Percentiles rank a stretch among this genome's conserved stretches.
Evolutionary conservation across 1,140 invertebrate genomes (phyloP).

Genomic region (Trinorchestia longiramus): DNA sequence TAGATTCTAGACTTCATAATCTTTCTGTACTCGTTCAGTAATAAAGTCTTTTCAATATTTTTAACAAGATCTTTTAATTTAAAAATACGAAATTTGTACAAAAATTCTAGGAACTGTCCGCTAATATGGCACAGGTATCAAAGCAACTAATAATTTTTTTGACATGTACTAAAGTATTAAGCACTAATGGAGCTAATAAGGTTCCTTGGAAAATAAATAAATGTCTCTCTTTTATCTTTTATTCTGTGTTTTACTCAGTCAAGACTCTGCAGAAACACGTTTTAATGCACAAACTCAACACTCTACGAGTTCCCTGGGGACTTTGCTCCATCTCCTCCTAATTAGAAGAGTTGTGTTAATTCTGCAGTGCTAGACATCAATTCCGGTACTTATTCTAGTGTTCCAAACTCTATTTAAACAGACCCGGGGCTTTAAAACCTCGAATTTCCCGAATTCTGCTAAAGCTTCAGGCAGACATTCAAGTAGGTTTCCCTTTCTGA

Average conservation of each 20-base stretch:
- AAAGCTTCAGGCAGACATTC: background rate
- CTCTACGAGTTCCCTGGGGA: background rate
- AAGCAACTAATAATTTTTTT: too few relatives aligned
- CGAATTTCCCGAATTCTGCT: background rate
- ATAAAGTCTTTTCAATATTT: background rate
- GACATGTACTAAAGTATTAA: too few relatives aligned
- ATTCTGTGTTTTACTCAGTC: background rate
- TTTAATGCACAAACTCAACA: background rate
- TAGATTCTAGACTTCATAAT: background rate
- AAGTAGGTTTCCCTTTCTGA: background rate
- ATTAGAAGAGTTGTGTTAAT: background rate
- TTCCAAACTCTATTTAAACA: background rate
- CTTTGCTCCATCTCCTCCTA: background rate
- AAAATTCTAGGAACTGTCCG: too few relatives aligned
- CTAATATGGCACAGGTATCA: too few relatives aligned
- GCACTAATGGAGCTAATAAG: too few relatives aligned
- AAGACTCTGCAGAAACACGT: background rate
- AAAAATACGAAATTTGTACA: too few relatives aligned
- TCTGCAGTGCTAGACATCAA: background rate
- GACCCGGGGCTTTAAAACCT: background rate
- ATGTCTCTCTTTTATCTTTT: background rate
- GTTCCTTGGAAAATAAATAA: background rate
- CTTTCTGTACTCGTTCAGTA: background rate
- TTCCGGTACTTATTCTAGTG: background rate
- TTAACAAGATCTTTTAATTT: background rate